Base-by-base conservation (phyloP, 1,140 invertebrate genomes). In the Drosophila sp. region DNA sequence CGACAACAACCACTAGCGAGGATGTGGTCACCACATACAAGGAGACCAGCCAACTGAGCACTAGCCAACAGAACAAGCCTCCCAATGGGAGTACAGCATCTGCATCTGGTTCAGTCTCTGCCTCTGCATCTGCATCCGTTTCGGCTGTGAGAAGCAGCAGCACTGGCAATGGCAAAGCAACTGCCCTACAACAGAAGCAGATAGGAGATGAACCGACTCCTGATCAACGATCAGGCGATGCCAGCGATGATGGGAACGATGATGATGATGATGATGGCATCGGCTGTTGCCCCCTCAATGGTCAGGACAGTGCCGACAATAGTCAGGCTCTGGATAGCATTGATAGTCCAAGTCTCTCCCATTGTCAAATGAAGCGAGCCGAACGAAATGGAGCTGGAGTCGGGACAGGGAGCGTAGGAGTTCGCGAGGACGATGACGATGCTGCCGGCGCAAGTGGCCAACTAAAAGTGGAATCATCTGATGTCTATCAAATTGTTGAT, bases 401-500 rank as follows among this genome's bases (percentile, higher is more conserved):
- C 35, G 35, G 35, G 4, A 2, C 2, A 2, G 30, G 2, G n/a
- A 29, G 72, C 11, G 38, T 10, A 29, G 27, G 32, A 25, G 41
- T 23, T 1, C 41, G 11, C 35, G 55, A 32, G 29, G 11, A 54
- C 57, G 50, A 69, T 58, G n/a, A 29, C 40, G 72, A 65, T 11
- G 65, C 40, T 17, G 66, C 60, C 10, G 66, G 33, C 33, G 7
- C 57, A 7, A 60, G 70, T 23, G 75, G 64, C 2, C 76, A 89
- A 72, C 66, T 91, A 3, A 92, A 90, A 40, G 86, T 92, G 3
- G 91, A 92, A 60, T 92, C 91, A 10, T 85, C 85, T 27, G 91
- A 92, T 74, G 95, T 96, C 56, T 96, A 96, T 92, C 94, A 95
- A 71, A 93, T 96, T 66, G 94, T 96, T 7, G 96, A 96, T 83